These are phyloP conservation scores for Ladona fulva DNA, from an alignment of 1,140 invertebrate genomes.

Conservation along the genomic window DNA sequence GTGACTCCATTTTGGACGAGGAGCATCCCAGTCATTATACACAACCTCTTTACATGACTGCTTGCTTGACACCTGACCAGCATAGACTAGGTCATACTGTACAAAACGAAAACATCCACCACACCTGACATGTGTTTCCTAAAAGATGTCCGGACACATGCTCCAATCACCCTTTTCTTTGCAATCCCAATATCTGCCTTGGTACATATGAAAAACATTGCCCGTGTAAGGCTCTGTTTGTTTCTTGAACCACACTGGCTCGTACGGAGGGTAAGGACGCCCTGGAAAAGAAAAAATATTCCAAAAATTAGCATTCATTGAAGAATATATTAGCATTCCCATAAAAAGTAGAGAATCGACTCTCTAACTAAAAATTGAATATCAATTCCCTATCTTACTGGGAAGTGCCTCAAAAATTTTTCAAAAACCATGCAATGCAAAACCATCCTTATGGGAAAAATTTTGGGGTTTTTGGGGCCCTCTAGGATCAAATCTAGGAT, in stretches of 20 bases:
- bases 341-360: too few relatives aligned
- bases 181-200: slow-evolving; percentile 85
- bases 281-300: slow-evolving; percentile 41
- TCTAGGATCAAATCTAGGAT: too few relatives aligned
- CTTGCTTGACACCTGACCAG: not conserved
- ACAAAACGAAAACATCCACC: not conserved
- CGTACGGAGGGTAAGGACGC: slow-evolving; percentile 60
- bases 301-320: too few relatives aligned
- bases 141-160: slow-evolving; percentile 89
- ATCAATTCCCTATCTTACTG: too few relatives aligned
- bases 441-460: too few relatives aligned
- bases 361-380: too few relatives aligned
- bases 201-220: slow-evolving; percentile 74
- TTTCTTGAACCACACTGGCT: slow-evolving; percentile 87
- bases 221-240: slow-evolving; percentile 70
- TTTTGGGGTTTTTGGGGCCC: too few relatives aligned
- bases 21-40: not conserved
- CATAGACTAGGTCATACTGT: not conserved
- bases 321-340: too few relatives aligned
- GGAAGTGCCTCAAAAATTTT: too few relatives aligned
- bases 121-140: slow-evolving; percentile 18
- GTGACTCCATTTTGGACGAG: not conserved
- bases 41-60: not conserved
- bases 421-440: too few relatives aligned
- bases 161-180: slow-evolving; percentile 86